Conservation (phyloP, 92 coral and sea anemone species). For the Umimayanthus kanabou region DNA sequence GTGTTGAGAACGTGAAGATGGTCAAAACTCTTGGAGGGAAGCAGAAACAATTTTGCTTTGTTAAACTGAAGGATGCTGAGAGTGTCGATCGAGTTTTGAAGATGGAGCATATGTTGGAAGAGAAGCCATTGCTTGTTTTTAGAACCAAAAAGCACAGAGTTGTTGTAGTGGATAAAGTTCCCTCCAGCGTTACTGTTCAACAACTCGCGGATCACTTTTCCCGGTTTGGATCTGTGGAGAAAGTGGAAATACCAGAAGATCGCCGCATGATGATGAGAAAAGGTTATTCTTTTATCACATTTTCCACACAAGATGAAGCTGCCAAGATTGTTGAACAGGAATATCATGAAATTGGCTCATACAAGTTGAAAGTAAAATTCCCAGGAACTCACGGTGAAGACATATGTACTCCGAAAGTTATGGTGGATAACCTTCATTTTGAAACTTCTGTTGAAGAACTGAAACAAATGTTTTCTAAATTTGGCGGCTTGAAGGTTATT, state of each 20-base stretch:
- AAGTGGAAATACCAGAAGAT: conserved; percentile 28
- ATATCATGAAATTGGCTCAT: conserved; percentile 18
- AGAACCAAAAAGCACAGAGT: conserved; percentile 47
- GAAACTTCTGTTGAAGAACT: conserved; percentile 49
- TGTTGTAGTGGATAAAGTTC: conserved; percentile 25
- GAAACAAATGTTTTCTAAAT: conserved; percentile 14
- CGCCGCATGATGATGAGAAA: conserved; percentile 18
- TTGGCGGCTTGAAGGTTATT: conserved; percentile 37
- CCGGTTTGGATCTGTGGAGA: conserved; percentile 40
- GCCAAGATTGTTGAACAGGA: conserved; percentile 28
- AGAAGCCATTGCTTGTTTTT: conserved; percentile 14
- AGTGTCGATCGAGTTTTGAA: conserved; percentile 34
- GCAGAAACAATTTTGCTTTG: conserved; percentile 37
- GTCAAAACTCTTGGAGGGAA: conserved; percentile 38
- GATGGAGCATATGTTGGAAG: conserved; percentile 29
- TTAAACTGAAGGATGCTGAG: conserved; percentile 23
- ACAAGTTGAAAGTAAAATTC: conserved; percentile 21
- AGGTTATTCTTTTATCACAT: conserved; percentile 36
- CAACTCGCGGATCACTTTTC: conserved; percentile 27
- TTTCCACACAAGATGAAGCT: conserved; percentile 46
- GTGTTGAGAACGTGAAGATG: conserved; percentile 27
- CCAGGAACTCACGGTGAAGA: conserved; percentile 34
- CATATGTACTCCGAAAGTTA: conserved; percentile 26
- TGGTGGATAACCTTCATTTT: conserved; percentile 41
- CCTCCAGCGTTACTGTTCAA: conserved; percentile 24